Percentiles rank a stretch among this genome's conserved stretches.
Evolutionary conservation across 1,140 invertebrate species (phyloP).

Genomic region (Scaptomyza graminum): DNA sequence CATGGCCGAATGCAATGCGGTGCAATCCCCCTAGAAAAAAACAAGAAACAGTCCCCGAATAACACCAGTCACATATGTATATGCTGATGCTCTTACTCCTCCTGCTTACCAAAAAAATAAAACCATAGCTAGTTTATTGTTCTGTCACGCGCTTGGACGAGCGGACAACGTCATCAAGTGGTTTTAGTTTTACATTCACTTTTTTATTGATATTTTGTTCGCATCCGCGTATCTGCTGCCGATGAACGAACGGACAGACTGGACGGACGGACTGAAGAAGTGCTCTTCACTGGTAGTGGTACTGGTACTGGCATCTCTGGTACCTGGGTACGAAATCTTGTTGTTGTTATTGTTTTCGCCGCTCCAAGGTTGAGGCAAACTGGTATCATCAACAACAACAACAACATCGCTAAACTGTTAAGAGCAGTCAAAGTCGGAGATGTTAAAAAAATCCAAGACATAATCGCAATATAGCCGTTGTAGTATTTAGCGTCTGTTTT

Average conservation of each 20-base stretch:
- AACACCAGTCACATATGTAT: slow-evolving; percentile 60
- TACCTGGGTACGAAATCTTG: slow-evolving; percentile 64
- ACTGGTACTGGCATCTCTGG: slow-evolving; percentile 46
- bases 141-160: slow-evolving; percentile 66
- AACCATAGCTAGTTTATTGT: slow-evolving; percentile 57
- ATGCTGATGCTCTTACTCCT: neutral
- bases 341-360: slow-evolving; percentile 64
- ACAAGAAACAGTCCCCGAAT: slow-evolving; percentile 32
- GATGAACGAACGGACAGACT: slow-evolving; percentile 12
- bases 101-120: neutral
- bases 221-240: slow-evolving; percentile 65
- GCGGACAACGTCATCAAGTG: slow-evolving; percentile 72
- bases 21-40: slow-evolving; percentile 14
- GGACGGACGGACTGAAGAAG: slow-evolving; percentile 55
- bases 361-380: slow-evolving; percentile 77
- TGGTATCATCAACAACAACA: slow-evolving; percentile 64
- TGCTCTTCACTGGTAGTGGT: slow-evolving; percentile 59
- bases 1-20: slow-evolving; percentile 22
- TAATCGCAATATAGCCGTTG: slow-evolving; percentile 8
- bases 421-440: slow-evolving; percentile 29
- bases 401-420: slow-evolving; percentile 53
- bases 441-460: slow-evolving; percentile 2
- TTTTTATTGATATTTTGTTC: slow-evolving; percentile 74
- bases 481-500: neutral
- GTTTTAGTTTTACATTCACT: slow-evolving; percentile 71